Base-by-base conservation (phyloP, 2,113 vertebrate genomes). In the Salvelinus fontinalis region DNA sequence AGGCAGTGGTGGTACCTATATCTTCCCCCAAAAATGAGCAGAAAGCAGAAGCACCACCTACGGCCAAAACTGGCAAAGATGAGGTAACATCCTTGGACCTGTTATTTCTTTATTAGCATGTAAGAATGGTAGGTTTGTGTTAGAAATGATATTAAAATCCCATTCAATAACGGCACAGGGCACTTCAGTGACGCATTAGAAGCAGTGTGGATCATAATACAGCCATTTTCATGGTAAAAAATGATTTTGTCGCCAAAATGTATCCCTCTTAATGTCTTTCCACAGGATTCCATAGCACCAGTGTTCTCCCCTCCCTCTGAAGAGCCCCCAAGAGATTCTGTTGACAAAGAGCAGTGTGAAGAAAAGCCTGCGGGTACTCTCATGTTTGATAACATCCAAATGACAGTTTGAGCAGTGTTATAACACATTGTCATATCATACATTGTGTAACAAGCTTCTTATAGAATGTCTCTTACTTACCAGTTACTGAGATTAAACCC, bases 311-410 rank as follows among this genome's bases (percentile, higher is more conserved):
- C 9, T 76, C 39, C 76, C 4, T 16, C 84, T n/a, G 71, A 76
- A 65, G 79, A 78, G 27, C 65, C 49, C 48, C 70, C 27, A 0
- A 60, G 75, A 74, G 75, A 48, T 57, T 73, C 81, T 59, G 75
- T 77, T 20, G 66, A 57, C 22, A n/a, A 67, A 13, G 79, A 74
- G 66, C 79, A 81, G 57, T n/a, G 51, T 79, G 81, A 88, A 68
- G 76, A 84, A 69, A 89, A 85, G 29, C 75, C 84, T 68, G 31
- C 70, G 73, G 87, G 91, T 92, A 72, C 54, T 60, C 48, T 1
- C n/a, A 20, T 2, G 18, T 22, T 44, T 67, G 39, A 66, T 27
- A 64, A 27, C 64, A 39, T 39, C 39, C 39, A 44, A 44, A 44
- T 48, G 29, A 62, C 59, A 1, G 1, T 62, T 62, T 62, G 6